A percentile compares a stretch with the other conserved stretches of the same genome.
Evolutionary conservation across 2,113 vertebrate genomes (phyloP).

Genomic region (Notarius quadriscutis): DNA sequence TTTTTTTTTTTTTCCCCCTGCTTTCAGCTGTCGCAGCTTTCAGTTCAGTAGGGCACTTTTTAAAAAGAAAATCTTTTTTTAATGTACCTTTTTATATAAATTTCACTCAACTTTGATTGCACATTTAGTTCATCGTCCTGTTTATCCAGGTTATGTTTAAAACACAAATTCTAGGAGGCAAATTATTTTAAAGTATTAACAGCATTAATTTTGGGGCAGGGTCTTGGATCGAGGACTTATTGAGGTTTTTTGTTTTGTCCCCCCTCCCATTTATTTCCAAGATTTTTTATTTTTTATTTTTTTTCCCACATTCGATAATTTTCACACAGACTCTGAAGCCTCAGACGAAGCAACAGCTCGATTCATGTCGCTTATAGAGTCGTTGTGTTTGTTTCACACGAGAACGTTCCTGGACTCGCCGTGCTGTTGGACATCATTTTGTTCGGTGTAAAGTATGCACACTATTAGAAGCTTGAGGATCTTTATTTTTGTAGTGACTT

Average conservation of each 20-base stretch:
- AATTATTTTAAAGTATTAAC: slow-evolving; percentile 3
- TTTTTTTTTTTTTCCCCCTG: background rate
- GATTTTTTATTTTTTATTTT: background rate
- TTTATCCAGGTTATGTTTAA: slow-evolving; percentile 4
- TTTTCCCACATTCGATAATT: background rate
- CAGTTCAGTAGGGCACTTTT: slow-evolving; percentile 42
- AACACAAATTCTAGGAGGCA: background rate
- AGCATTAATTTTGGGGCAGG: slow-evolving; percentile 36
- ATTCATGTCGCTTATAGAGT: slow-evolving; percentile 2
- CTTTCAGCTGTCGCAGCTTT: background rate
- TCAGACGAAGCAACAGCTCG: background rate
- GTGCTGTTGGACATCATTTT: background rate
- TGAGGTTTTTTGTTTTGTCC: too few relatives aligned
- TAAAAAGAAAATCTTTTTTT: background rate
- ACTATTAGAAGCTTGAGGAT: slow-evolving; percentile 34
- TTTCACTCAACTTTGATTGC: slow-evolving; percentile 26
- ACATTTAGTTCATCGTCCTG: slow-evolving; percentile 1
- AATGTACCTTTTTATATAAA: background rate
- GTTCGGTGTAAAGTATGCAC: slow-evolving; percentile 36
- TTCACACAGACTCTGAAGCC: background rate
- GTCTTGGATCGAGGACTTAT: background rate
- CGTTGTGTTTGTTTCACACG: background rate
- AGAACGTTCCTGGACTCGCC: background rate
- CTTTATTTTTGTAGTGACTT: slow-evolving; percentile 43
- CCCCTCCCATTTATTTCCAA: background rate